Base-by-base conservation (phyloP, 2,113 vertebrate species). In the Xiphophorus couchianus region DNA sequence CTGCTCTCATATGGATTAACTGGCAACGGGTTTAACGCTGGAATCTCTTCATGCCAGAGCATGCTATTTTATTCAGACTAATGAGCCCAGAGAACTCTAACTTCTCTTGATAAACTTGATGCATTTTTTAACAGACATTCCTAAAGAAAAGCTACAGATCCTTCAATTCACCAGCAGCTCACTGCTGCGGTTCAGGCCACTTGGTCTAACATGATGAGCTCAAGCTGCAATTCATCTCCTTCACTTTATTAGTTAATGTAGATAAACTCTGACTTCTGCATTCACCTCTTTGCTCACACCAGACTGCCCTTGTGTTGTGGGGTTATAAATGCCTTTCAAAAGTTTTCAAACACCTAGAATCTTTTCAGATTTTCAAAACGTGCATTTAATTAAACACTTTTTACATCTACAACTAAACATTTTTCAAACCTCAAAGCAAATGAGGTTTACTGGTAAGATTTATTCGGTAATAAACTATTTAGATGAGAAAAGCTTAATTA, bases 71-170 rank as follows among this genome's bases (percentile, higher is more conserved):
- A 93, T 89, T 87, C 91, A 89, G 84, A 87, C 92, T 93, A 94
- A 94, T 92, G 92, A 94, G 93, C 88, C 90, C 69, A 84, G 90
- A 91, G 88, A 90, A 90, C 81, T 89, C 89, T 83, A 85, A 91
- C 89, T 91, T 90, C 88, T 85, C 86, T 92, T 89, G 87, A 94
- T 94, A 91, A 92, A 93, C 92, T 92, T 86, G 82, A 92, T 94
- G 85, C 90, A 93, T 94, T 93, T 28, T 94, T 94, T 94, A 94
- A 94, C 90, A 84, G 89, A 88, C 86, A 84, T 88, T 89, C 78
- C 84, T 86, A 87, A 90, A 91, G 75, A 86, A 85, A 91, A 91
- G 74, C 79, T 84, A 70, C 68, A 69, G 76, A 85, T 85, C 84
- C 81, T 70, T 67, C 28, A 69, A 83, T 84, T 73, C 82, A 78